A percentile compares a stretch with the other conserved stretches of the same genome.
Evolutionary conservation across 2,113 vertebrate genomes (phyloP).

Genomic region (Protobothrops mucrosquamatus): DNA sequence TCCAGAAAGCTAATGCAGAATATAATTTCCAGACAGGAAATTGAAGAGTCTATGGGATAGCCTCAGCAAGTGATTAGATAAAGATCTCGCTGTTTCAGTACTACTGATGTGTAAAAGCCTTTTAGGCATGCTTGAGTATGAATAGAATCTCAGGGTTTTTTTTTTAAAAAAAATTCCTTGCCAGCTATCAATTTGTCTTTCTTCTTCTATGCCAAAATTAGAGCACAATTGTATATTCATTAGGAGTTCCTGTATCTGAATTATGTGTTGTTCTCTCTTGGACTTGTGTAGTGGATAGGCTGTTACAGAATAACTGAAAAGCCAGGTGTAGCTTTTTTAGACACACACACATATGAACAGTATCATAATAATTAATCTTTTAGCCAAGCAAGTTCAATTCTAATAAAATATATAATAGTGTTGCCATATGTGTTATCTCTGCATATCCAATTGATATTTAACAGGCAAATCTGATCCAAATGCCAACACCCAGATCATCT

Average conservation of each 20-base stretch:
- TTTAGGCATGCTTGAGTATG: conserved; percentile 39
- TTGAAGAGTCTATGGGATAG: background rate
- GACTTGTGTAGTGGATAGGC: conserved; percentile 17
- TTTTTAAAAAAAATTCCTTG: conserved; percentile 28
- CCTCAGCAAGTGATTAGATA: conserved; percentile 43
- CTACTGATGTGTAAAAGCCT: conserved; percentile 36
- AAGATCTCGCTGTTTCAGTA: conserved; percentile 32
- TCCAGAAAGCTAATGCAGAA: background rate
- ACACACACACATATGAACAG: background rate
- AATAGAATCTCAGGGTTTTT: conserved; percentile 34
- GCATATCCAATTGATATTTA: background rate
- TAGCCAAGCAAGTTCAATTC: background rate
- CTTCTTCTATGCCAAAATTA: conserved; percentile 46
- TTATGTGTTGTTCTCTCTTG: conserved; percentile 32
- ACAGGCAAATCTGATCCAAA: background rate
- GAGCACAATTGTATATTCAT: conserved; percentile 52
- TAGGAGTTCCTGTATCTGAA: conserved; percentile 40
- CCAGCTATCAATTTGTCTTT: conserved; percentile 45
- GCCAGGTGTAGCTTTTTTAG: background rate
- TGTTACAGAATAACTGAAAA: conserved; percentile 5
- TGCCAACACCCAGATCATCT: background rate
- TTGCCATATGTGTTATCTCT: background rate
- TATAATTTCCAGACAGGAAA: background rate
- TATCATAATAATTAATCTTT: background rate
- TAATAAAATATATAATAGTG: background rate